Percentiles rank a stretch among this genome's conserved stretches.
Conservation (phyloP, 1,140 invertebrate genomes). For the Alviniconcha marisindica region DNA sequence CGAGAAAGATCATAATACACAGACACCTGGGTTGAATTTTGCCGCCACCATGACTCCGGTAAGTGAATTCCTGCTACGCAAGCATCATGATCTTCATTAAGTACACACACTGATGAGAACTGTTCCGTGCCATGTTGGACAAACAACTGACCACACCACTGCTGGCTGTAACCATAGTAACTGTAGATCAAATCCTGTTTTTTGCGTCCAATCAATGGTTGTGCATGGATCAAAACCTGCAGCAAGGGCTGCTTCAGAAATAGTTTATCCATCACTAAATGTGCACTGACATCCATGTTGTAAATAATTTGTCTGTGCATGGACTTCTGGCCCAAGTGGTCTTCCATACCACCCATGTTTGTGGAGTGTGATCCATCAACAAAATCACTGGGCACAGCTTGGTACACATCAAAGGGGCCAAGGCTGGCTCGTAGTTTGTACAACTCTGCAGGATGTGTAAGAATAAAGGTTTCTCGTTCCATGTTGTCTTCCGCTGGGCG, state of each 20-base stretch:
- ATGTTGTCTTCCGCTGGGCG: slow-evolving; percentile 53
- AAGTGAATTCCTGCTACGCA: slow-evolving; percentile 60
- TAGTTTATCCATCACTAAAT: slow-evolving; percentile 55
- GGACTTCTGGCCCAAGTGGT: slow-evolving; percentile 33
- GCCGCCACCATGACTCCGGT: slow-evolving; percentile 58
- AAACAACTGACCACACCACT: slow-evolving; percentile 64
- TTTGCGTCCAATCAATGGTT: slow-evolving; percentile 39
- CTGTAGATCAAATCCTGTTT: slow-evolving; percentile 45
- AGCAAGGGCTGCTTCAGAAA: slow-evolving; percentile 53
- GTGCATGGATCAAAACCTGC: slow-evolving; percentile 62
- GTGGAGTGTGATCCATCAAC: slow-evolving; percentile 32
- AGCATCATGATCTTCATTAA: slow-evolving; percentile 54
- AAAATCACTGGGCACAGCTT: slow-evolving; percentile 52
- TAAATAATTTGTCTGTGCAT: slow-evolving; percentile 57
- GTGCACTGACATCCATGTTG: slow-evolving; percentile 60
- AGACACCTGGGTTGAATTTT: slow-evolving; percentile 44
- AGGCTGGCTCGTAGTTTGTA: slow-evolving; percentile 57
- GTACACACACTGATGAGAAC: slow-evolving; percentile 62
- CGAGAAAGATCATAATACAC: slow-evolving; percentile 64
- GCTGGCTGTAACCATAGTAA: slow-evolving; percentile 49
- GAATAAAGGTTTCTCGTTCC: slow-evolving; percentile 61
- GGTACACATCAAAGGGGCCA: slow-evolving; percentile 61
- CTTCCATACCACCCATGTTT: slow-evolving; percentile 26
- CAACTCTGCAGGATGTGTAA: slow-evolving; percentile 60
- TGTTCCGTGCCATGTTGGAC: slow-evolving; percentile 51